Conservation (phyloP, 2,888 invertebrate species). For the Latrodectus hesperus region DNA sequence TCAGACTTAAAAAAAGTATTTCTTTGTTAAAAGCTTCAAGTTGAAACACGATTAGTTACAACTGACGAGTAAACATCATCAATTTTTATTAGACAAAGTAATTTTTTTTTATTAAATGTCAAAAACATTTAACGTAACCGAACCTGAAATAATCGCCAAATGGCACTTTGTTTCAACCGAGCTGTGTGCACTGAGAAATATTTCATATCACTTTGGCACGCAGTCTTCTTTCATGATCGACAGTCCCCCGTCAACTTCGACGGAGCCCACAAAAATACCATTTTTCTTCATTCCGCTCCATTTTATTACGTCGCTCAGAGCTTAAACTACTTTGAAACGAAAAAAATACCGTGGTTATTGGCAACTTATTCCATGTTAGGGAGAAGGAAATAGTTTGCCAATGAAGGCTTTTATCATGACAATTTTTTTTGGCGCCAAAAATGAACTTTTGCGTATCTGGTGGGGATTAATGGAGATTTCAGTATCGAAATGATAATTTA, state of each 20-base stretch:
- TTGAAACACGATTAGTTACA: too few relatives aligned
- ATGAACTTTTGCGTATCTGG: constrained; percentile 8
- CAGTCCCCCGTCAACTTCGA: constrained; percentile 13
- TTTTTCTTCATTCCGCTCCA: constrained; percentile 47
- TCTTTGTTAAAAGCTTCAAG: too few relatives aligned
- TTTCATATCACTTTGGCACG: constrained; percentile 12
- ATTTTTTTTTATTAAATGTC: too few relatives aligned
- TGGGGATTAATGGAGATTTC: constrained; percentile 31
- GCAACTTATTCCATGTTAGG: constrained; percentile 38
- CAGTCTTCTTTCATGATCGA: constrained; percentile 24
- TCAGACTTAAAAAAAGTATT: too few relatives aligned
- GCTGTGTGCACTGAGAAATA: not conserved
- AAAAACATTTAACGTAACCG: too few relatives aligned
- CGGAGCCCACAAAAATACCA: constrained; percentile 11
- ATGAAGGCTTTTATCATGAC: constrained; percentile 31
- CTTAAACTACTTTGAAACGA: constrained; percentile 31
- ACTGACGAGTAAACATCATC: too few relatives aligned
- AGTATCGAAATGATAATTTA: constrained; percentile 25
- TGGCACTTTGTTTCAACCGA: too few relatives aligned
- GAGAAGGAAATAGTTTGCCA: constrained; percentile 52
- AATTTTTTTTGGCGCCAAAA: constrained; percentile 5
- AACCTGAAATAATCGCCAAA: too few relatives aligned
- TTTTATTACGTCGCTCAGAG: constrained; percentile 10
- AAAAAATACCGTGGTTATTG: constrained; percentile 17
- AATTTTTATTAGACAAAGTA: too few relatives aligned